Evolutionary conservation across 2,797 vertebrate species (phyloP).

Genomic region (Amblyraja radiata): DNA sequence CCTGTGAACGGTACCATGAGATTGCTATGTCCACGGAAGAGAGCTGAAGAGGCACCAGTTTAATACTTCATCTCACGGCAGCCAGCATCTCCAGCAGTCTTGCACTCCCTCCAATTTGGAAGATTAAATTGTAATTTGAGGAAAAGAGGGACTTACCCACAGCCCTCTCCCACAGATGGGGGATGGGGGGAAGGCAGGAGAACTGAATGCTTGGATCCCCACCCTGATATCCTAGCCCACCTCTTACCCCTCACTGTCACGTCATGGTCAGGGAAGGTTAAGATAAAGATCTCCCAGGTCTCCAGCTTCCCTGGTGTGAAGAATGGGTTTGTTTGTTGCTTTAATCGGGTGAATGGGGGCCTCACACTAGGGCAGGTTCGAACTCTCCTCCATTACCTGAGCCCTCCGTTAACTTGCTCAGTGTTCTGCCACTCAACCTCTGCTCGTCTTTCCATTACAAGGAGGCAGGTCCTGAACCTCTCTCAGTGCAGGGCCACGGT

Average conservation of each 20-base stretch:
- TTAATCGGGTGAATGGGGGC: not conserved
- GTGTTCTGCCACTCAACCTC: conserved; percentile 20
- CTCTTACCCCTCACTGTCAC: not conserved
- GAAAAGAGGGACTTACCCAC: not conserved
- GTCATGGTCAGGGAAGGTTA: not conserved
- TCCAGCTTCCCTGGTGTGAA: not conserved
- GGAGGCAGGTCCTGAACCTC: conserved; percentile 41
- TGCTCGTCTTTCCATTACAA: conserved; percentile 36
- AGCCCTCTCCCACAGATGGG: not conserved
- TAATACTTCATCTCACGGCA: not conserved
- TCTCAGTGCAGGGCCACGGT: conserved; percentile 34
- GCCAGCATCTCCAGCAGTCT: no score
- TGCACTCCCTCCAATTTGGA: not conserved
- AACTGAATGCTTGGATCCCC: no score
- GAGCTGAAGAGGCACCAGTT: not conserved
- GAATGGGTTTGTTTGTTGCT: conserved; percentile 32
- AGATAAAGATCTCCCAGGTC: not conserved
- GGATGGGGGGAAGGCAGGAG: not conserved
- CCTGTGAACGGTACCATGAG: not conserved
- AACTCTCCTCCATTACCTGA: conserved; percentile 37
- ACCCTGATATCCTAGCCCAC: not conserved
- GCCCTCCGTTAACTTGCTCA: conserved; percentile 32
- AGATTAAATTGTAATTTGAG: not conserved
- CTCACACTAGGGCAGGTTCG: conserved; percentile 20
- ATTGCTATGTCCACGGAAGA: not conserved